Base-by-base conservation (phyloP, 1,140 invertebrate species). In the Hyles vespertilio region DNA sequence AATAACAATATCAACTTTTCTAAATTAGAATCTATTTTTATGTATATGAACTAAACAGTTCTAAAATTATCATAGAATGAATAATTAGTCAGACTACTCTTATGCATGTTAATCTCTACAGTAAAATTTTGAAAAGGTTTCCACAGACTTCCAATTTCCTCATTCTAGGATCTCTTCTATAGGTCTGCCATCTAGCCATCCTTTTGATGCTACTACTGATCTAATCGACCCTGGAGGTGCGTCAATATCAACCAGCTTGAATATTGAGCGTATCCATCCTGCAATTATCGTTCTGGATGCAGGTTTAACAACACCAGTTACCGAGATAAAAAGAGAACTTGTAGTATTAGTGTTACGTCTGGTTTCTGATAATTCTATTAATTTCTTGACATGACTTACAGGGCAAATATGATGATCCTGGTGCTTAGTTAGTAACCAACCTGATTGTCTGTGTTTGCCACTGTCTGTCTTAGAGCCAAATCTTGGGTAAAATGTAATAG, bases 381-480 rank as follows among this genome's bases (percentile, higher is more conserved):
- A 34, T 34, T 34, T 9, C 51, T 47, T 40, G 32, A 61, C 52
- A 57, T 56, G 56, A 6, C 10, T 54, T 10, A 58, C 47, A 10
- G 56, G 61, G 46, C 56, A 58, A 2, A 64, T n/a, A 3, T 22
- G 32, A 9, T 36, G 3, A 44, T 58, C 49, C 22, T 32, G 9
- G 34, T 61, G 55, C 22, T 40, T 9, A 3, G 8, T 48, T 32
- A 61, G 43, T 36, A 40, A 45, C 67, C 63, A 69, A 12, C 57
- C 67, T 8, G 62, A 65, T 9, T 63, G 67, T 43, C 49, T 32
- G 47, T 58, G 40, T 33, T 12, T 53, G 2, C 50, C 36, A 3
- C 61, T 53, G 55, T 78, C 75, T 11, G 75, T 80, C 48, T 82
- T 79, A n/a, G 70, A 81, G 1, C 74, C 74, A 69, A 74, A 81